phyloP scores from a whole-genome alignment of 2,113 vertebrate genomes.

The Mola mola region DNA sequence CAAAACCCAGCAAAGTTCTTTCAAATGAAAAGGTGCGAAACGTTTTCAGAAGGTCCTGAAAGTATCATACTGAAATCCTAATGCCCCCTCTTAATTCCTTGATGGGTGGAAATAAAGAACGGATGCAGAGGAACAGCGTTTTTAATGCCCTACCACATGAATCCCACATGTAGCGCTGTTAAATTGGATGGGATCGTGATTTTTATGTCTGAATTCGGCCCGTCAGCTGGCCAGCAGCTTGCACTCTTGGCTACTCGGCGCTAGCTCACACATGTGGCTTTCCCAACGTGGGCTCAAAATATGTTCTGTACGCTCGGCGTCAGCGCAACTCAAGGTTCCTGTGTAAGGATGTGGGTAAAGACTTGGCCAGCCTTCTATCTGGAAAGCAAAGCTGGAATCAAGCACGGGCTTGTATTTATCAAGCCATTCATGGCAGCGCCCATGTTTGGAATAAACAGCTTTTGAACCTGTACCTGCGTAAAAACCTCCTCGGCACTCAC shows the following conservation, averaged over 20 bases:
- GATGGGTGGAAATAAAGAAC: conserved; percentile 57
- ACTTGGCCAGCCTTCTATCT: conserved; percentile 64
- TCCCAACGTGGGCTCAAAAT: conserved; percentile 54
- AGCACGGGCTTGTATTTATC: conserved; percentile 66
- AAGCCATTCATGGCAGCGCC: conserved; percentile 61
- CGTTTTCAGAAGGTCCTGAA: conserved; percentile 39
- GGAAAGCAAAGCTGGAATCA: conserved; percentile 59
- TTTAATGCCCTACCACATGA: conserved; percentile 72
- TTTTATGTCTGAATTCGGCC: conserved; percentile 74
- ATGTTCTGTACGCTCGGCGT: conserved; percentile 64
- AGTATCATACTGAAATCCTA: conserved; percentile 23
- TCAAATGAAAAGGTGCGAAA: conserved; percentile 56
- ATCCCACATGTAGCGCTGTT: conserved; percentile 72
- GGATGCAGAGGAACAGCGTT: conserved; percentile 68
- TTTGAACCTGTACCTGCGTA: conserved; percentile 52
- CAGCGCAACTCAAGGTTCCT: conserved; percentile 72
- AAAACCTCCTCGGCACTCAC: conserved; percentile 28
- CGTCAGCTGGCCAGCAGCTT: conserved; percentile 76
- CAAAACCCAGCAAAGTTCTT: conserved; percentile 29
- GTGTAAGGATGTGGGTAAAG: conserved; percentile 76
- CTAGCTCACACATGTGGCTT: conserved; percentile 75
- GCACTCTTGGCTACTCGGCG: conserved; percentile 65
- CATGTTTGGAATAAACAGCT: conserved; percentile 68
- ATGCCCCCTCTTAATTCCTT: conserved; percentile 32
- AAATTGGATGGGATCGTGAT: conserved; percentile 68